These are phyloP conservation scores for Adelosebastes latens DNA, from an alignment of 2,797 vertebrate species.

Conservation along the genomic window DNA sequence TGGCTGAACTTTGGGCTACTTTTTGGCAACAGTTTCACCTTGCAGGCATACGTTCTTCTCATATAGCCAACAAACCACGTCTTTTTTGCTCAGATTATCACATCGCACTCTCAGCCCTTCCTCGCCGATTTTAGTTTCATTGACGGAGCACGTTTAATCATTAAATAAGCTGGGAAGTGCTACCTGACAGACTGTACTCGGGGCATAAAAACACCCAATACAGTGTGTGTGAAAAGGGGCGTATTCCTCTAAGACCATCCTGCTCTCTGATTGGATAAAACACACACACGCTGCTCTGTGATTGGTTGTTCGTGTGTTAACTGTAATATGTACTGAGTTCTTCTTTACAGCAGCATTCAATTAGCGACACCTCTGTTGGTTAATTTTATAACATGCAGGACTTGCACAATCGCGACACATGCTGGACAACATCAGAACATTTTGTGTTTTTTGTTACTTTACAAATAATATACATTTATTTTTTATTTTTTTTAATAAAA, in stretches of 20 bases:
- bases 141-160: fast-evolving
- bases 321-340: background rate
- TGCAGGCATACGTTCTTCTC: background rate
- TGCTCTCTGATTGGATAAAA: constrained; percentile 60
- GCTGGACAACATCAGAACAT: constrained; percentile 11
- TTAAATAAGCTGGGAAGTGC: fast-evolving
- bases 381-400: background rate
- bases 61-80: fast-evolving
- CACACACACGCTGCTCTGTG: background rate
- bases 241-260: background rate
- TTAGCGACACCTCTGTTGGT: constrained; percentile 40
- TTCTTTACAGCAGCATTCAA: background rate
- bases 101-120: fast-evolving
- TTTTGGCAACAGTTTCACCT: fast-evolving
- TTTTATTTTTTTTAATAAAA: background rate
- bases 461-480: background rate
- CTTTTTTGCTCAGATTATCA: fast-evolving
- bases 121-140: fast-evolving
- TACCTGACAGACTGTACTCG: background rate
- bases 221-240: background rate
- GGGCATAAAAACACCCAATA: fast-evolving
- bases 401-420: constrained; percentile 35
- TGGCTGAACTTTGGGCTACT: background rate
- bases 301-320: constrained; percentile 28
- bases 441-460: background rate